Base-by-base conservation (phyloP, 2,888 invertebrate genomes). In the Alloplasta piceator region DNA sequence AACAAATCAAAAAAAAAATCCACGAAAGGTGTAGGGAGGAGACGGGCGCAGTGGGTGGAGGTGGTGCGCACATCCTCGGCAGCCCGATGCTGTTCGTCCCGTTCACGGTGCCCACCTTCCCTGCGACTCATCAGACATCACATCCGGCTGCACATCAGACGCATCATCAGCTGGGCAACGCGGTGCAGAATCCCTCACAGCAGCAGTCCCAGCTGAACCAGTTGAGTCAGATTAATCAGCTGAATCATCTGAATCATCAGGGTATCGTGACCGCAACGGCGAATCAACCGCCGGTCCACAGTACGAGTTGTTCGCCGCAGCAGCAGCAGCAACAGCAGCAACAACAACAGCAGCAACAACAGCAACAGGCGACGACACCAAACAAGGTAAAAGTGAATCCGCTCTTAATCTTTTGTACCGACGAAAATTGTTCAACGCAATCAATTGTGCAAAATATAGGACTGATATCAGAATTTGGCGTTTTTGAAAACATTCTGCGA, bases 31-130 rank as follows among this genome's bases (percentile, higher is more conserved):
- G 92, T 92, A 92, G 92, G 92, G 92, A 92, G 91, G 92, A 92
- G 89, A 90, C 91, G 90, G 92, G 91, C 90, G 91, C 91, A 91
- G 91, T 91, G 92, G 92, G 92, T 92, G 92, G 92, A 91, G 86
- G 86, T 86, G 91, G 92, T 92, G 91, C 92, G 89, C 92, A 91
- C 90, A 92, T 92, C 90, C 92, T 92, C 90, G 91, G 92, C 92
- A 90, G 92, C 89, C 92, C 92, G 90, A 92, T 92, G 92, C 91
- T 92, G 91, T 92, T 92, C 92, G 91, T 92, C 87, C 92, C 92
- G 90, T 91, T 92, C 87, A 90, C 92, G 90, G 92, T 92, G 87
- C 92, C 92, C 87, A 91, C 92, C 88, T 92, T 91, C 88, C 90
- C 92, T 85, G 89, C 91, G 85, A 89, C 91, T 87, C 90, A 90